Percentiles rank a stretch among this genome's conserved stretches.
Conservation (phyloP, 2,888 invertebrate species). For the Nomada flava region DNA sequence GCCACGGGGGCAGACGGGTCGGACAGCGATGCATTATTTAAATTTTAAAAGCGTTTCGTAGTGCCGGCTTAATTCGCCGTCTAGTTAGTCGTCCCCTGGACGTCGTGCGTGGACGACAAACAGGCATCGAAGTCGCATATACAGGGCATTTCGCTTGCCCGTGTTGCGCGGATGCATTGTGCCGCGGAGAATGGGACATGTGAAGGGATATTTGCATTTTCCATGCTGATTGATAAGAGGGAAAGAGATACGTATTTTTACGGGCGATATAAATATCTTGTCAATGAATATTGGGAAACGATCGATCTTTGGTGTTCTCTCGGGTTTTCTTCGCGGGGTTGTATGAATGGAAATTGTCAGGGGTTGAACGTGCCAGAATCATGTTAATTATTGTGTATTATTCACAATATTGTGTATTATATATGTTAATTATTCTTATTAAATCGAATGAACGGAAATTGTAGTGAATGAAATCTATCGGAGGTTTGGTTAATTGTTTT, state of each 20-base stretch:
- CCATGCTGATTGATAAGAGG: not conserved
- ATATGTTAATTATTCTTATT: too few relatives aligned
- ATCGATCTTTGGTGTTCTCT: not conserved
- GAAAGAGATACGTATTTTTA: not conserved
- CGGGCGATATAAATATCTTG: not conserved
- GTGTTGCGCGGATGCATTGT: not conserved
- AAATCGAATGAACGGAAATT: too few relatives aligned
- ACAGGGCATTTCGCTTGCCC: slow-evolving; percentile 14
- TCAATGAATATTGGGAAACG: not conserved
- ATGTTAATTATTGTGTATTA: not conserved
- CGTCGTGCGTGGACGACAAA: slow-evolving; percentile 44
- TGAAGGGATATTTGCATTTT: not conserved
- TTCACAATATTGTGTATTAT: too few relatives aligned
- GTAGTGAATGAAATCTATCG: too few relatives aligned
- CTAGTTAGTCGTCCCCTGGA: slow-evolving; percentile 62
- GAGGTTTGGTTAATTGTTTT: too few relatives aligned
- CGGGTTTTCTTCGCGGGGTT: not conserved
- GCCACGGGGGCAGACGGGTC: slow-evolving; percentile 51
- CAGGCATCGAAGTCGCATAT: slow-evolving; percentile 51
- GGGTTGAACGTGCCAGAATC: too few relatives aligned
- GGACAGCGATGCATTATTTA: slow-evolving; percentile 80
- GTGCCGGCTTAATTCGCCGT: slow-evolving; percentile 80
- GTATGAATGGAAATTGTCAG: not conserved
- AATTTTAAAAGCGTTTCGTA: slow-evolving; percentile 84
- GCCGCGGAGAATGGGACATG: not conserved